Evolutionary conservation across 2,888 invertebrate species (phyloP).

Genomic region (Hermaeophaga mercurialis): DNA sequence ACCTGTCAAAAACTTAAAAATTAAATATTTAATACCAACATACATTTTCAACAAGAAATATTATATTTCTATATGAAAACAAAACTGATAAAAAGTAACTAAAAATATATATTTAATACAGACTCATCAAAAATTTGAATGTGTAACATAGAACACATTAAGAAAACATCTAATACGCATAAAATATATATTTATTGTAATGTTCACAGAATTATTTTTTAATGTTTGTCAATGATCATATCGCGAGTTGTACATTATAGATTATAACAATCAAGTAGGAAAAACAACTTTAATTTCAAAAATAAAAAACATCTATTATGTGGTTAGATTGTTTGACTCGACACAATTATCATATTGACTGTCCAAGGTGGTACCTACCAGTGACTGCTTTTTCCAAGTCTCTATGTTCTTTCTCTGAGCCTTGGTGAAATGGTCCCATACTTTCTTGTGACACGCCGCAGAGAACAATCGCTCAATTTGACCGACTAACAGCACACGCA

Average conservation of each 20-base stretch:
- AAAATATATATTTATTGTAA: too few relatives aligned
- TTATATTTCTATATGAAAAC: too few relatives aligned
- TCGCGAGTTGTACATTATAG: too few relatives aligned
- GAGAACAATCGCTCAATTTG: constrained; percentile 98
- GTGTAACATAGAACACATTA: too few relatives aligned
- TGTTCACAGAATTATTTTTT: too few relatives aligned
- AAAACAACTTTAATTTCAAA: background rate
- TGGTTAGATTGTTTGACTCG: background rate
- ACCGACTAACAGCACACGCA: constrained; percentile 80
- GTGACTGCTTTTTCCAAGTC: constrained; percentile 95
- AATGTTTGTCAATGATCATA: too few relatives aligned
- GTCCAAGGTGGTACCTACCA: constrained; percentile 70
- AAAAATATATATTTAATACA: too few relatives aligned
- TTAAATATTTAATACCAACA: background rate
- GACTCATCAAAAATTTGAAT: too few relatives aligned
- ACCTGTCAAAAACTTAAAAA: background rate
- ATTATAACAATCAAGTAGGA: background rate
- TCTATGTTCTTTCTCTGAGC: constrained; percentile 98
- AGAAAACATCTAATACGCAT: too few relatives aligned
- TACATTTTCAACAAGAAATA: background rate
- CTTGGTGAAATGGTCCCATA: constrained; percentile 99
- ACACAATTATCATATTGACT: constrained; percentile 33
- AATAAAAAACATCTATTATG: background rate
- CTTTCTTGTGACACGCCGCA: constrained; percentile 95
- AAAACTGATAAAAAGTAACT: too few relatives aligned